These are phyloP conservation scores for Petrocephalus microphthalmus DNA, from an alignment of 2,113 vertebrate genomes.

Conservation along the genomic window DNA sequence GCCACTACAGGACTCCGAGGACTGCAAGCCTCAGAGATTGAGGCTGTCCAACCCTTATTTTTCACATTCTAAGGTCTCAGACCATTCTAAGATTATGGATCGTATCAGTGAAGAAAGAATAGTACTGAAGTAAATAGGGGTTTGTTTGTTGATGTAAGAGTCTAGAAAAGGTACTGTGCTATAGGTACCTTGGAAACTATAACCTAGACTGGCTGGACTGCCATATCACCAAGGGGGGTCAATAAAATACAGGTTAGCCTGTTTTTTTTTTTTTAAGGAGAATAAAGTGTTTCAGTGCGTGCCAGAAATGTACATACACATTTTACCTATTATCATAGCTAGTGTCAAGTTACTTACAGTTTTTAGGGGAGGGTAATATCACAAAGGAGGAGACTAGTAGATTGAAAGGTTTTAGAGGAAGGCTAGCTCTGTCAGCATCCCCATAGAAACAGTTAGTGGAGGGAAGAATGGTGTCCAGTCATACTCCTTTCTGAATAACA, in stretches of 20 bases:
- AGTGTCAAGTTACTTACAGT: not conserved
- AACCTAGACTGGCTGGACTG: not conserved
- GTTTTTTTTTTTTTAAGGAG: not conserved
- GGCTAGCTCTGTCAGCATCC: not conserved
- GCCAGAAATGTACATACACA: not conserved
- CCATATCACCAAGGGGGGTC: not conserved
- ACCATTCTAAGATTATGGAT: not conserved
- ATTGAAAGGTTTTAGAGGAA: not conserved
- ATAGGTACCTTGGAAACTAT: not conserved
- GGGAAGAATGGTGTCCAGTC: too few species aligned
- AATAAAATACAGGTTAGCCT: not conserved
- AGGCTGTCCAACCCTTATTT: not conserved
- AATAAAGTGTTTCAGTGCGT: not conserved
- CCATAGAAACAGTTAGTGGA: too few species aligned
- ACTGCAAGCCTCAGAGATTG: not conserved
- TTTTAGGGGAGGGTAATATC: not conserved
- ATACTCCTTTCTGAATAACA: too few species aligned
- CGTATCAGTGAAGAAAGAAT: not conserved
- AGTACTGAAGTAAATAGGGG: not conserved
- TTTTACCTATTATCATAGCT: not conserved
- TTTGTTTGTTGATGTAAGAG: not conserved
- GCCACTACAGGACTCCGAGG: not conserved
- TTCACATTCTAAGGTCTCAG: not conserved
- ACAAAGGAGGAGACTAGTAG: not conserved
- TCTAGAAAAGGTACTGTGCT: not conserved